Base-by-base conservation (phyloP, 2,797 vertebrate species). In the Lacerta bilineata region DNA sequence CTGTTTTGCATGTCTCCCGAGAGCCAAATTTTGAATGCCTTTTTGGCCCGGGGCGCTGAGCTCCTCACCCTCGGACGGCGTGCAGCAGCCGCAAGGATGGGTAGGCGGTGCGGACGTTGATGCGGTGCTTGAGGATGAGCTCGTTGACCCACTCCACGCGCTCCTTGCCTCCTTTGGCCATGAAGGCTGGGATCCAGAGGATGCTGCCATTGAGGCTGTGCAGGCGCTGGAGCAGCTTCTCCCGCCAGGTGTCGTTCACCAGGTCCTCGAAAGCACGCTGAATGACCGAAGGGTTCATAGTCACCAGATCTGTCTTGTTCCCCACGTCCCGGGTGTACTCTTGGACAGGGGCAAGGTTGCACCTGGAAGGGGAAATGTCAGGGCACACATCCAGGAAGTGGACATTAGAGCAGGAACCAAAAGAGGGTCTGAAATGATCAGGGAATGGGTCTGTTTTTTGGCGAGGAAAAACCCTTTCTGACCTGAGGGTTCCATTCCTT, bases 211-310 rank as follows among this genome's bases (percentile, higher is more conserved):
- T 98, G 87, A 99, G 98, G 93, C 97, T 97, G 64, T 96, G 98
- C 3, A 99, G 97, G 5, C 98, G 97, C 74, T 96, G 98, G 83
- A 99, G 93, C 92, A 99, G 98, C 86, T 98, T 98, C 85, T 97
- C 97, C 91, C 97, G 95, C 98, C 98, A 99, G 1, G 98, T 98
- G 27, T 98, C 97, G 0, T 97, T 98, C 89, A 98, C 98, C 94
- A 99, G 95, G 96, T 99, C 99, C 95, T 98, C 98, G 25, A 99
- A 99, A 92, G 98, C 98, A 7, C 99, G 97, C 90, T 99, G 98
- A 92, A 99, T 98, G 95, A 99, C 98, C 0, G 98, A 99, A 0
- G 98, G 99, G 95, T 99, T 99, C 99, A 99, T 99, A 4, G 98
- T 99, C 94, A 99, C 98, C 95, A 99, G 95, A 95, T 98, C 97